Base-by-base conservation (phyloP, 64 coral and sea anemone genomes). In the Stichodactyla mertensii region DNA sequence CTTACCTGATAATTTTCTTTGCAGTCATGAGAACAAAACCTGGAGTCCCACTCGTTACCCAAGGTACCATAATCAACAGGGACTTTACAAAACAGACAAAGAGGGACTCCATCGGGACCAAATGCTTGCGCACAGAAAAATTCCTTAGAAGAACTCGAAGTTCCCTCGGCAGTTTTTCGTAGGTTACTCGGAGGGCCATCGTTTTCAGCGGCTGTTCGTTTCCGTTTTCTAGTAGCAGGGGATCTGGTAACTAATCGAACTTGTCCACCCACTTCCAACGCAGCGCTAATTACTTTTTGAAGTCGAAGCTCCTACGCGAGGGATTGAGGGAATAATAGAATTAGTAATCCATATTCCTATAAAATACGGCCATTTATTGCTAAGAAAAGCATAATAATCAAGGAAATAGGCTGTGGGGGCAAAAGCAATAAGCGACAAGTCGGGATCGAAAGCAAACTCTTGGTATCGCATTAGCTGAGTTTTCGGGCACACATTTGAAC, bases 1-100 rank as follows among this genome's bases (percentile, higher is more conserved):
- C 24, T 64, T 36, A 94, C 92, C 88, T 94, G 92, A 78, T 94
- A 94, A 22, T 90, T 80, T 77, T 94, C 80, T 84, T 94, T 94
- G 59, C 92, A 94, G 31, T 94, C 85, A 57, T 90, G 70, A 7
- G 88, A 90, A 90, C 92, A 94, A 51, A 94, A 94, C 31, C 92
- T 81, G 6, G 85, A 71, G 26, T 94, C 92, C 92, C 92, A 94
- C 6, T 77, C 84, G 52, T 52, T 84, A 31, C 70, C 36, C 20
- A 13, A 89, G 7, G 71, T 26, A 20, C 56, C 88, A 54, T 86
- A 64, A 54, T 94, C 80, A 23, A 94, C 92, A 28, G 80, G 77
- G 16, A 26, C 64, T 11, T 87, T 77, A 64, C 92, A 94, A 45
- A 77, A 94, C 51, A 94, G 71, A 78, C 92, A 94, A 54, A 94